phyloP scores from a whole-genome alignment of 2,797 vertebrate genomes.

The Molothrus ater region DNA sequence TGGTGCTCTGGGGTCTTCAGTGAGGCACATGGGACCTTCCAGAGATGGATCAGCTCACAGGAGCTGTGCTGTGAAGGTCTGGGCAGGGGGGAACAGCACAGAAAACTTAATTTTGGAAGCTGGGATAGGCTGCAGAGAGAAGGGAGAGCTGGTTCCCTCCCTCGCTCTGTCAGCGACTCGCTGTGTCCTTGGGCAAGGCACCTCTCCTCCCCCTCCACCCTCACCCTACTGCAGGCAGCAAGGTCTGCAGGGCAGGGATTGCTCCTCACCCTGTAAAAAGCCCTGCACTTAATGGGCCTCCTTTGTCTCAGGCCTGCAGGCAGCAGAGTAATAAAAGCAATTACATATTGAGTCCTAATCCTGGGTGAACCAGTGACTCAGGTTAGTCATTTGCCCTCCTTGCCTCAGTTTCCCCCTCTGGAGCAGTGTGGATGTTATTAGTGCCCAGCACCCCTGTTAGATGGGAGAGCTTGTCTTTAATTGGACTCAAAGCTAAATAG shows the following conservation, averaged over 20 bases:
- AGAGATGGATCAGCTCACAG: not conserved
- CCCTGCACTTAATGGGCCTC: slow-evolving; percentile 15
- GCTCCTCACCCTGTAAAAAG: slow-evolving; percentile 8
- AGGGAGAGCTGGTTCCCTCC: not conserved
- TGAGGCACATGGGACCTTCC: not conserved
- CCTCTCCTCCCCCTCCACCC: slow-evolving; percentile 39
- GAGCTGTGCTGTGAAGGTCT: not conserved
- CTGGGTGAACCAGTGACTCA: slow-evolving; percentile 39
- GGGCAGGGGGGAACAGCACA: not conserved
- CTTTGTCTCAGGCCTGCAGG: slow-evolving; percentile 59
- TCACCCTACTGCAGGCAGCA: slow-evolving; percentile 27
- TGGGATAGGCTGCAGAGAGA: not conserved
- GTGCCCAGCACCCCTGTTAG: not conserved
- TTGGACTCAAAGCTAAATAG: not conserved
- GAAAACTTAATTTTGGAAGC: not conserved
- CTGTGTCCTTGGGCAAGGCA: slow-evolving; percentile 17
- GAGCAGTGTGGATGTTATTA: not conserved
- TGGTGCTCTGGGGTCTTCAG: not conserved
- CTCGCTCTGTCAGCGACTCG: not conserved
- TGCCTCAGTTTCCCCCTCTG: slow-evolving; percentile 47
- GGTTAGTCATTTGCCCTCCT: slow-evolving; percentile 37
- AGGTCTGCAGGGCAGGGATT: slow-evolving; percentile 57
- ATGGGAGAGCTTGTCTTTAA: not conserved
- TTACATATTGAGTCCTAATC: slow-evolving; percentile 61
- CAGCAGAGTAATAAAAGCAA: slow-evolving; percentile 56